Evolutionary conservation across 1,140 invertebrate genomes (phyloP).

Genomic region (Drosophila azteca): DNA sequence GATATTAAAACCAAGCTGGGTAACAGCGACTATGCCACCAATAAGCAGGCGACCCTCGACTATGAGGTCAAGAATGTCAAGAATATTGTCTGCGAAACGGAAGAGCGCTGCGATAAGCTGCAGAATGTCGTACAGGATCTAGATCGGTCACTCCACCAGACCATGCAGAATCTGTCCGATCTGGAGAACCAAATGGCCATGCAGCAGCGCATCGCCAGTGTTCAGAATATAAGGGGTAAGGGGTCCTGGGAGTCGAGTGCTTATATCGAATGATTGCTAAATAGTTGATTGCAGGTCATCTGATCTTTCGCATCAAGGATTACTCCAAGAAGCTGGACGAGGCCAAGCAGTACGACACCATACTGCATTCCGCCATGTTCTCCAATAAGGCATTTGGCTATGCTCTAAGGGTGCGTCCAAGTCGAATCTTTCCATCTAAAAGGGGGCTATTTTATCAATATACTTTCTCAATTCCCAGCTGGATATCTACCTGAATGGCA

Average conservation of each 20-base stretch:
- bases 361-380: slow-evolving; percentile 87
- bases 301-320: slow-evolving; percentile 88
- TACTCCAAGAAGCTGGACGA: slow-evolving; percentile 87
- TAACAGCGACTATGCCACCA: slow-evolving; percentile 48
- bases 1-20: slow-evolving; percentile 73
- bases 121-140: slow-evolving; percentile 44
- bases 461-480: slow-evolving; percentile 82
- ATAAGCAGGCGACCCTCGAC: slow-evolving; percentile 75
- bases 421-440: neutral
- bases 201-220: slow-evolving; percentile 69
- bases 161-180: slow-evolving; percentile 71
- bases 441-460: neutral
- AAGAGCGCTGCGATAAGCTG: slow-evolving; percentile 81
- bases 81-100: slow-evolving; percentile 80
- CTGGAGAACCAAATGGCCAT: slow-evolving; percentile 77
- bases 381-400: slow-evolving; percentile 89
- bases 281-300: slow-evolving; percentile 83
- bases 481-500: slow-evolving; percentile 88
- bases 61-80: slow-evolving; percentile 81
- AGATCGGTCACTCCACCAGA: slow-evolving; percentile 65
- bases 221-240: slow-evolving; percentile 72
- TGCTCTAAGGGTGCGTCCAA: slow-evolving; percentile 86
- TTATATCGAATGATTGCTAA: neutral
- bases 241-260: too few species aligned
- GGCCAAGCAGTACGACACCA: slow-evolving; percentile 86